Percentiles rank a stretch among this genome's conserved stretches.
These are phyloP conservation scores for Picus viridis DNA, from an alignment of 2,797 vertebrate species.

Conservation along the genomic window DNA sequence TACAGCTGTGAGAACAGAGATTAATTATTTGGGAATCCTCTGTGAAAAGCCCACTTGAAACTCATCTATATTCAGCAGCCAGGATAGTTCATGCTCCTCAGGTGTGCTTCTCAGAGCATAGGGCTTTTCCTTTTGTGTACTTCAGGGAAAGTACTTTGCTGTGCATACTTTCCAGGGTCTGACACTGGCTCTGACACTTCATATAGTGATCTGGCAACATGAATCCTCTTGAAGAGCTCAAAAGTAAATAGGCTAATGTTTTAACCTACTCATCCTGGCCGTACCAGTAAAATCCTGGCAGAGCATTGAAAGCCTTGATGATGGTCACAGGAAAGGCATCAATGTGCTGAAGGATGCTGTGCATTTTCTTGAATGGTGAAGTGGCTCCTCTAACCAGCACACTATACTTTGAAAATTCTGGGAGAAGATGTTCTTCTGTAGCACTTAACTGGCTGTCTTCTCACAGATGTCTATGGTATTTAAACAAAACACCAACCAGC, in stretches of 20 bases:
- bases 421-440: not conserved
- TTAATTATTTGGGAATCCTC: not conserved
- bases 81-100: not conserved
- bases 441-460: not conserved
- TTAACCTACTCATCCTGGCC: not conserved
- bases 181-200: not conserved
- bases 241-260: not conserved
- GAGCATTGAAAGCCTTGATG: not conserved
- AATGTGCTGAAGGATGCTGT: not conserved
- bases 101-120: not conserved
- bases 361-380: not conserved
- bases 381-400: not conserved
- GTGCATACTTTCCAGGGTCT: not conserved
- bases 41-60: not conserved
- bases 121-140: not conserved
- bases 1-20: not conserved
- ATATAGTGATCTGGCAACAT: not conserved
- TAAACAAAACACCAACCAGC: not conserved
- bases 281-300: not conserved
- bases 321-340: not conserved
- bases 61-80: not conserved
- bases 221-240: accelerated
- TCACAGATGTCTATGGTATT: not conserved
- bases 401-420: not conserved
- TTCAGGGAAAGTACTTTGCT: not conserved